These are phyloP conservation scores for Epinotia brunnichana DNA, from an alignment of 2,888 invertebrate genomes.

Conservation along the genomic window DNA sequence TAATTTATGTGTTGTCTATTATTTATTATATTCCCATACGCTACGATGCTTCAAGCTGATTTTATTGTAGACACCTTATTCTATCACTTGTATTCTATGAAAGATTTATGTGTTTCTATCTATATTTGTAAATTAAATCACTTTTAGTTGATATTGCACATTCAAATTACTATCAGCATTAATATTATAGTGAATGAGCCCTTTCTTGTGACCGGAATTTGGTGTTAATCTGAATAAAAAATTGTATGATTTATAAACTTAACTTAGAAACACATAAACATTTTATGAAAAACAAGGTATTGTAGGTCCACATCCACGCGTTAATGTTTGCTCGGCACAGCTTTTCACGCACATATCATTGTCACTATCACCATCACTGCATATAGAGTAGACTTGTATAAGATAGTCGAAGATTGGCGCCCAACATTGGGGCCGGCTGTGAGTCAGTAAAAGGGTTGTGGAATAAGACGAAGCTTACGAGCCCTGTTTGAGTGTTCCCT, in stretches of 20 bases:
- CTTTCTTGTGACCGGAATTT: background rate
- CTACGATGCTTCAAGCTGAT: conserved; percentile 37
- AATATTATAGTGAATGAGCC: background rate
- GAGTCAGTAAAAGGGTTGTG: conserved; percentile 75
- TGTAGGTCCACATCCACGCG: conserved; percentile 53
- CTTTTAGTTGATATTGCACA: background rate
- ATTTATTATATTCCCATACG: conserved; percentile 35
- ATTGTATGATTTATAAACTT: background rate
- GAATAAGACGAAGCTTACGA: conserved; percentile 67
- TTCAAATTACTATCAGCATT: background rate
- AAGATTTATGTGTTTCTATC: conserved; percentile 22
- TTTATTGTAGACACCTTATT: conserved; percentile 23
- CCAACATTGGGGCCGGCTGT: conserved; percentile 40
- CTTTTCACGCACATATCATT: conserved; percentile 58
- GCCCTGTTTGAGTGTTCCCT: conserved; percentile 63
- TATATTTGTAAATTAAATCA: background rate
- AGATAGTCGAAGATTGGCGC: conserved; percentile 47
- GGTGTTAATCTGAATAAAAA: background rate
- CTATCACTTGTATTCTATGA: conserved; percentile 15
- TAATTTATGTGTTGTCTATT: conserved; percentile 38
- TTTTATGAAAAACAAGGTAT: conserved; percentile 42
- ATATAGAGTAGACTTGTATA: conserved; percentile 48
- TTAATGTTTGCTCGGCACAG: conserved; percentile 60
- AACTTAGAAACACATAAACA: conserved; percentile 43
- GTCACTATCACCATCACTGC: conserved; percentile 49